Evolutionary conservation across 2,888 invertebrate species (phyloP).

Genomic region (Thecophora atra): DNA sequence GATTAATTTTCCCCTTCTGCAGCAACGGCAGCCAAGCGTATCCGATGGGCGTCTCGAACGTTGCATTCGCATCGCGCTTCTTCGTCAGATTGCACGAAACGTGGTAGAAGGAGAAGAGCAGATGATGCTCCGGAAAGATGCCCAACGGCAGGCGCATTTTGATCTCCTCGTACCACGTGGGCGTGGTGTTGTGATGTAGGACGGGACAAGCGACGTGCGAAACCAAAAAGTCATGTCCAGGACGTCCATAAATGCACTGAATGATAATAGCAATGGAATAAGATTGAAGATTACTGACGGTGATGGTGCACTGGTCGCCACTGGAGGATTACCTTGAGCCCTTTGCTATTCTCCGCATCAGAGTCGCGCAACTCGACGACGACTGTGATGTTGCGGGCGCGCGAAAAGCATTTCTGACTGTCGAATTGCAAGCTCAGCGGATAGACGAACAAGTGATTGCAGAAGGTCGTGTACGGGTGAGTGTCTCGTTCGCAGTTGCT

Average conservation of each 20-base stretch:
- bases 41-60: constrained; percentile 83
- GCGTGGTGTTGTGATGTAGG: constrained; percentile 88
- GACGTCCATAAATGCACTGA: constrained; percentile 79
- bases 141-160: constrained; percentile 90
- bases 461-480: constrained; percentile 83
- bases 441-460: constrained; percentile 93
- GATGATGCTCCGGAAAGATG: constrained; percentile 85
- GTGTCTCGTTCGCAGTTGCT: constrained; percentile 73
- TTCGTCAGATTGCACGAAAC: constrained; percentile 90
- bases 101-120: constrained; percentile 95
- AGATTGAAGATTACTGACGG: not conserved
- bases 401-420: constrained; percentile 87
- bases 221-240: constrained; percentile 73
- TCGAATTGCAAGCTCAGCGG: constrained; percentile 88
- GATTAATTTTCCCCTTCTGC: constrained; percentile 82
- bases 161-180: constrained; percentile 92
- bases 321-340: constrained; percentile 75
- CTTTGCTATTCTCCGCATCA: constrained; percentile 76
- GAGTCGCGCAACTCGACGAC: constrained; percentile 86
- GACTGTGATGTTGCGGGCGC: constrained; percentile 95
- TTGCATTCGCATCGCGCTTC: constrained; percentile 77
- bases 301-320: not conserved
- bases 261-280: constrained; percentile 34
- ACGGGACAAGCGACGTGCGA: constrained; percentile 80
- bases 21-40: constrained; percentile 93